Evolutionary conservation across 2,113 vertebrate genomes (phyloP), one percentile per base, ranked within the genome.

Genomic region (Nanorana parkeri): DNA sequence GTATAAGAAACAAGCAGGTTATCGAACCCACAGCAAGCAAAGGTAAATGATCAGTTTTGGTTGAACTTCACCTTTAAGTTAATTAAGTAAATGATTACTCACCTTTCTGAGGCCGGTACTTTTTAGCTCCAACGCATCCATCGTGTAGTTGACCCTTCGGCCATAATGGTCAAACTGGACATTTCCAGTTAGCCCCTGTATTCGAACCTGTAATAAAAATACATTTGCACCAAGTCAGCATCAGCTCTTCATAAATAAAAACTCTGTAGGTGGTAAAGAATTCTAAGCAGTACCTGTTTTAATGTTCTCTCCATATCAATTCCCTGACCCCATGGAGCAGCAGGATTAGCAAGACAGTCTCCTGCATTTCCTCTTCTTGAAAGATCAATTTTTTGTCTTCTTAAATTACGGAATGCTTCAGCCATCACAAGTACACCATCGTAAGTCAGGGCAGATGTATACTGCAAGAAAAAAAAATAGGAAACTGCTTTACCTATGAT

Each of bases 251-350:
- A 29, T 29, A 29, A 29, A 15, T 3, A 2, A 19, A 16, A 47
- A 61, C 58, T 20, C 15, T 61, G 21, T n/a, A 61, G 41, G 13
- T 26, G 10, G 13, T 5, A 41, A 52, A 32, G 26, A 54, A 24
- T 51, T 17, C 10, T 15, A 20, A 28, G 86, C n/a, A 79, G 86
- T 86, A 98, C 98, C 97, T 99, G 97, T 89, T 99, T 99, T 63
- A 99, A 91, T 0, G 97, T 97, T n/a, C 97, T 95, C 80, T 99
- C 98, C 96, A 99, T 99, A 86, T 99, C 98, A 86, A 99, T 98
- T 54, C 98, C 98, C 90, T 99, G 98, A 83, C 97, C 96, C 98
- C 98, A 99, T 0, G 98, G 98, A 64, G 97, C 98, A 41, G 98
- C 98, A 28, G 98, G 98, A 85, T 99, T 99, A 56, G 97, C 98